A percentile compares a stretch with the other conserved stretches of the same genome.
Evolutionary conservation across 2,888 invertebrate species (phyloP).

Genomic region (Apantesis nais): DNA sequence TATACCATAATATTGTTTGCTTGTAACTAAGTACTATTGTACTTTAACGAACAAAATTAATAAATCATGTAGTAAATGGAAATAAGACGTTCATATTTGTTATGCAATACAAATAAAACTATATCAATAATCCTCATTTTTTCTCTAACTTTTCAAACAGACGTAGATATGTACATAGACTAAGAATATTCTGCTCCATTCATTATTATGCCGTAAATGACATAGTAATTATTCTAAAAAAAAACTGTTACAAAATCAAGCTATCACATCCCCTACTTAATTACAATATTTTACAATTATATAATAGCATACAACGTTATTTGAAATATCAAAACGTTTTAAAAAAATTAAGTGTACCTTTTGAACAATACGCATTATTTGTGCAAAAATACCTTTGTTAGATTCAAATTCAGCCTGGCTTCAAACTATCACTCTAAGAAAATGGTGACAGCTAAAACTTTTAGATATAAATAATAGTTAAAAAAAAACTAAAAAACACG

Average conservation of each 20-base stretch:
- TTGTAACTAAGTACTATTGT: too few species aligned
- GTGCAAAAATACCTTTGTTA: too few species aligned
- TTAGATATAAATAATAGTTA: too few species aligned
- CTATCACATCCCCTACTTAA: neutral
- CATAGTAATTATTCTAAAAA: neutral
- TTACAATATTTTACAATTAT: neutral
- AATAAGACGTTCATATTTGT: neutral
- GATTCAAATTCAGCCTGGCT: too few species aligned
- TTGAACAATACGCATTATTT: neutral
- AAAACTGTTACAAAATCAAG: neutral
- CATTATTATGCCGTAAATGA: neutral
- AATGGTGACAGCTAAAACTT: too few species aligned
- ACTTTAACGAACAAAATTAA: too few species aligned
- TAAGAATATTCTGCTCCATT: neutral
- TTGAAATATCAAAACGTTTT: neutral
- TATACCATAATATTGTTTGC: neutral
- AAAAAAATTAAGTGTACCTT: neutral
- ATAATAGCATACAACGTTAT: neutral
- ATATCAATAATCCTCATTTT: neutral
- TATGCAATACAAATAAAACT: neutral
- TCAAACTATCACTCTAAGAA: too few species aligned
- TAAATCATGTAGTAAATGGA: too few species aligned
- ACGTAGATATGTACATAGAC: neutral
- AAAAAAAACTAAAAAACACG: too few species aligned
- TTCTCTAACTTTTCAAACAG: neutral